phyloP scores from a whole-genome alignment of 2,113 vertebrate species.

The Caranx ignobilis region DNA sequence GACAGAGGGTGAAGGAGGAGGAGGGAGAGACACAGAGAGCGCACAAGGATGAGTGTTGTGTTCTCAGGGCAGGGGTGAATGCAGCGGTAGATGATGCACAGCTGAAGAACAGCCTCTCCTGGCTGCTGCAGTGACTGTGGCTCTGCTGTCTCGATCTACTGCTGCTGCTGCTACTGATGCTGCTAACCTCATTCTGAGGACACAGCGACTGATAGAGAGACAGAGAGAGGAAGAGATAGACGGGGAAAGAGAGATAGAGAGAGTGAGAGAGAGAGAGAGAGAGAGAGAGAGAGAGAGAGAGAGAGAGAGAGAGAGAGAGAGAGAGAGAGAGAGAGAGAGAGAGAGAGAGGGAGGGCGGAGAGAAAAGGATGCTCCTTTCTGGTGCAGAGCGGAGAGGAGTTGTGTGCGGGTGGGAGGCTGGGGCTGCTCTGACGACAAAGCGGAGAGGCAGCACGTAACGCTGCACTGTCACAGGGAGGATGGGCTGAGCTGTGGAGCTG shows the following conservation, averaged over 20 bases:
- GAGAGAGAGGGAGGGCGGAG: conserved; percentile 53
- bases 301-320: conserved; percentile 36
- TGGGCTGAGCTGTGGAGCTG: conserved; percentile 61
- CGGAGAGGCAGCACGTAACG: conserved; percentile 68
- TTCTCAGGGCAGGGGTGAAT: conserved; percentile 70
- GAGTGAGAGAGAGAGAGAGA: conserved; percentile 27
- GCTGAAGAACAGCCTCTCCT: conserved; percentile 71
- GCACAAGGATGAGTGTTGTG: conserved; percentile 57
- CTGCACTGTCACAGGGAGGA: conserved; percentile 70
- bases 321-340: conserved; percentile 13
- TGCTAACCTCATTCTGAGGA: conserved; percentile 80
- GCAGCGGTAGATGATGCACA: conserved; percentile 65
- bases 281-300: conserved; percentile 53
- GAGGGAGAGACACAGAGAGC: conserved; percentile 46
- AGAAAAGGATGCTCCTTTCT: conserved; percentile 79
- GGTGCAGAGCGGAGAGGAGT: conserved; percentile 79
- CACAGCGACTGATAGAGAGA: conserved; percentile 46
- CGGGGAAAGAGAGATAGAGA: conserved; percentile 33
- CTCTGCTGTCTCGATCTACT: conserved; percentile 65
- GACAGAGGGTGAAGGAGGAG: conserved; percentile 59
- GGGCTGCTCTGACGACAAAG: conserved; percentile 76
- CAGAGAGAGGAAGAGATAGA: conserved; percentile 31
- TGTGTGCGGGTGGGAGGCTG: conserved; percentile 72
- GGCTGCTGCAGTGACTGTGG: conserved; percentile 50
- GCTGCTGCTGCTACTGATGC: conserved; percentile 50